Evolutionary conservation across 2,113 vertebrate genomes (phyloP).

Genomic region (Dicrurus megarhynchus): DNA sequence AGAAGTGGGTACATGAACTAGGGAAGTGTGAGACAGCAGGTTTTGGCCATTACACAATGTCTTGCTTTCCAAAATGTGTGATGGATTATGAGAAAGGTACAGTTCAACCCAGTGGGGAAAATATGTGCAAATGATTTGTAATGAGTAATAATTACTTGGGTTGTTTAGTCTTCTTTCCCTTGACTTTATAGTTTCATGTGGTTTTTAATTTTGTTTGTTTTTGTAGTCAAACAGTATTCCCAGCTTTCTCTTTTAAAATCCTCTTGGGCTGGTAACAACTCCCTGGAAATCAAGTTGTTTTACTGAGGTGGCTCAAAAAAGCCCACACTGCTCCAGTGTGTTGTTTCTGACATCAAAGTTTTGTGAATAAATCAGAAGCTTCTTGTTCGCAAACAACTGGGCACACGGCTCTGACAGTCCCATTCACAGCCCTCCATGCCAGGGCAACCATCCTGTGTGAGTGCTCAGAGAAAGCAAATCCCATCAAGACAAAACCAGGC

Average conservation of each 20-base stretch:
- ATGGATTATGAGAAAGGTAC: neutral
- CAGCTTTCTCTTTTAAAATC: neutral
- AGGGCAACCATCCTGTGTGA: neutral
- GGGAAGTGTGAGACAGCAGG: neutral
- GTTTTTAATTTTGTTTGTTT: neutral
- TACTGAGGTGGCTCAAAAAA: neutral
- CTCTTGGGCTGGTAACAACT: neutral
- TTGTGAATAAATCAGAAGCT: neutral
- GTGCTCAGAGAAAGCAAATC: neutral
- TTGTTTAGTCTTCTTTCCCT: neutral
- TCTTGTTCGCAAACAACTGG: neutral
- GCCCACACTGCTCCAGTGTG: neutral
- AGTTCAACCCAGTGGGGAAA: neutral
- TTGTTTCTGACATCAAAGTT: neutral
- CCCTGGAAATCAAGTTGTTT: neutral
- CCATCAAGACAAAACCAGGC: neutral
- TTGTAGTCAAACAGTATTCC: neutral
- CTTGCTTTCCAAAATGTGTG: neutral
- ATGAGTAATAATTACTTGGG: neutral
- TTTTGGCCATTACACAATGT: neutral
- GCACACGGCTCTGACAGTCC: neutral
- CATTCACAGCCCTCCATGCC: neutral
- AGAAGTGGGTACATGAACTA: neutral
- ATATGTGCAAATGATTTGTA: neutral
- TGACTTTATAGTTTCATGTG: neutral